Conservation (phyloP, 2,888 invertebrate species). For the Plagodis dolabraria region DNA sequence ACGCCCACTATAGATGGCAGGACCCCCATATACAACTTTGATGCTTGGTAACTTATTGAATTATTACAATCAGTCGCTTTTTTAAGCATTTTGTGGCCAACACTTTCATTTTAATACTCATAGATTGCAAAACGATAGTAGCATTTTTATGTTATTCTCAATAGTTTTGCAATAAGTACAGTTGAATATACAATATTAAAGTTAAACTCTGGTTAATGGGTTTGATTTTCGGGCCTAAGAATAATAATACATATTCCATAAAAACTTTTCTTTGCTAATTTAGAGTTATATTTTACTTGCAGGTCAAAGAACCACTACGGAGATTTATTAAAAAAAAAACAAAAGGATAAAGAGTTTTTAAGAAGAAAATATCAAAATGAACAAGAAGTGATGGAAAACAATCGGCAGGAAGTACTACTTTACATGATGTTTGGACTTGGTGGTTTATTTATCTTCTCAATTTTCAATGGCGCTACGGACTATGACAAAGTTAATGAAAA, state of each 20-base stretch:
- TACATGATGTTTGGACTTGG: slow-evolving; percentile 51
- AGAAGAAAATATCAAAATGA: slow-evolving; percentile 44
- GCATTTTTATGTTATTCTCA: too few species aligned
- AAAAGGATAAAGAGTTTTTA: slow-evolving; percentile 56
- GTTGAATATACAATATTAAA: too few species aligned
- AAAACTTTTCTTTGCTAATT: slow-evolving; percentile 1
- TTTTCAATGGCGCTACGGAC: slow-evolving; percentile 55
- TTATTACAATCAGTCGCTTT: not conserved
- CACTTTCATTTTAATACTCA: too few species aligned
- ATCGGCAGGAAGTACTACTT: slow-evolving; percentile 58
- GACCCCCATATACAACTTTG: slow-evolving; percentile 91
- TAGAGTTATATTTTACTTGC: slow-evolving; percentile 37
- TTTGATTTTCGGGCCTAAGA: too few species aligned
- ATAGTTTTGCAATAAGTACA: too few species aligned
- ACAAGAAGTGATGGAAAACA: slow-evolving; percentile 33
- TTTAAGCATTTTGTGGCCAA: too few species aligned
- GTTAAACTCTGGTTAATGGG: too few species aligned
- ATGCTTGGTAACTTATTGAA: slow-evolving; percentile 86
- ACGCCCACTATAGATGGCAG: slow-evolving; percentile 85
- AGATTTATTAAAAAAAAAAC: slow-evolving; percentile 56
- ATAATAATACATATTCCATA: too few species aligned
- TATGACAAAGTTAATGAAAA: slow-evolving; percentile 55
- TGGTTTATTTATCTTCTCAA: slow-evolving; percentile 51
- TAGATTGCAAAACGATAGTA: too few species aligned
- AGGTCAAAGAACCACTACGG: slow-evolving; percentile 84